Evolutionary conservation across 2,113 vertebrate genomes (phyloP), one percentile per base, ranked within the genome.

Genomic region (Phycodurus eques): DNA sequence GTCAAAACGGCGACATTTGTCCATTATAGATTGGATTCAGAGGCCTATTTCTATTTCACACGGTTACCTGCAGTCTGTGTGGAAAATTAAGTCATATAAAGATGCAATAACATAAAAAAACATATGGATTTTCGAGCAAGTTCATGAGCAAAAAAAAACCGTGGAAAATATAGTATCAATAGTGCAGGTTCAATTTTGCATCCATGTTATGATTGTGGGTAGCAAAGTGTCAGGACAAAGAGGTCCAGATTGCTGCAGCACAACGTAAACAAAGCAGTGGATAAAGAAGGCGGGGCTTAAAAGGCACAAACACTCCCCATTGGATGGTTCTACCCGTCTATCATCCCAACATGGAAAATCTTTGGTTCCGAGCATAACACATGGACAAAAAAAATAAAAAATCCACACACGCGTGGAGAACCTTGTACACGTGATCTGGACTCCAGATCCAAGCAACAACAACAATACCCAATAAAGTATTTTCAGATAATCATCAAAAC

Each of bases 341-440:
- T 90, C 86, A 79, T 3, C 75, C 43, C 46, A 80, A 76, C 67
- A 86, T 82, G 84, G 88, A 81, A 78, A 71, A 39, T 70, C 66
- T 82, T 80, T 87, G 85, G 86, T 74, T 78, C 59, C 74, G 63
- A 27, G 71, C 78, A 43, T 44, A 72, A 62, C 82, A 81, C 84
- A 71, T 78, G 71, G 74, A 80, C 64, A 71, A 68, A 82, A 73
- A 54, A 74, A 71, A 68, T 10, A 39, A 39, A 39, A 39, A 39
- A 84, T 39, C 72, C 76, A 84, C 71, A 87, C 84, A 87, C 78
- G 73, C 82, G 51, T 80, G 63, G 27, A 83, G 79, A 73, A 80
- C 67, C 65, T 57, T 62, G 80, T 84, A 87, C 92, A 93, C 92
- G 91, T 91, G 90, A 93, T 76, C 77, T 20, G 57, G 69, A 72